These are phyloP conservation scores for Rhingia campestris DNA, from an alignment of 2,888 invertebrate genomes.

Conservation along the genomic window DNA sequence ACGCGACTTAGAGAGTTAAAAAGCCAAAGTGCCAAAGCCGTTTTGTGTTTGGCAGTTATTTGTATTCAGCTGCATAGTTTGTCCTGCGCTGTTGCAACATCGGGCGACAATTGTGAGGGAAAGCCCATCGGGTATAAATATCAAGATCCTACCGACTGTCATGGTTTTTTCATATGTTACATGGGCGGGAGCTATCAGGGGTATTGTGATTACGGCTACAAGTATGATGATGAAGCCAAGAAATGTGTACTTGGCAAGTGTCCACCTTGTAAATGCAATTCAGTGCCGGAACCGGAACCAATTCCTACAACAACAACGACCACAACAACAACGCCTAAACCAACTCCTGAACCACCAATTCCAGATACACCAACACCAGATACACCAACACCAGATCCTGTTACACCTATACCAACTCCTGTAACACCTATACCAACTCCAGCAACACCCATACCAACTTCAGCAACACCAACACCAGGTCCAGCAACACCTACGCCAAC, in stretches of 20 bases:
- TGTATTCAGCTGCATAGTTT: conserved; percentile 5
- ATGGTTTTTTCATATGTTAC: conserved; percentile 65
- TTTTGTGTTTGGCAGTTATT: background rate
- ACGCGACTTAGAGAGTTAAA: too few relatives aligned
- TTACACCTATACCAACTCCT: background rate
- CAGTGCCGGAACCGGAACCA: background rate
- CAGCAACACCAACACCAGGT: background rate
- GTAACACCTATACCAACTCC: conserved; percentile 1
- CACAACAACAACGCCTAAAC: background rate
- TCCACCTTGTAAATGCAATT: conserved; percentile 65
- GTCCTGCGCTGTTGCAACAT: background rate
- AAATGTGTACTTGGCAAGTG: conserved; percentile 70
- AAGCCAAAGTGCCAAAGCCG: too few relatives aligned
- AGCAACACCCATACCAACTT: background rate
- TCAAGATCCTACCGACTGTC: conserved; percentile 70
- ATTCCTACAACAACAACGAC: background rate
- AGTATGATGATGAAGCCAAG: conserved; percentile 26
- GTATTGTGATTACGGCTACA: conserved; percentile 56
- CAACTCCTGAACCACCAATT: background rate
- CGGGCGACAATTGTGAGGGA: conserved; percentile 28
- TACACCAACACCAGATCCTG: background rate
- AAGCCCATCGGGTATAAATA: conserved; percentile 35
- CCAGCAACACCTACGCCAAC: background rate
- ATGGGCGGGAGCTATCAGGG: conserved; percentile 12
- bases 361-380: background rate